A percentile compares a stretch with the other conserved stretches of the same genome.
Evolutionary conservation across 2,888 invertebrate genomes (phyloP).

Genomic region (Ecdyonurus torrentis): DNA sequence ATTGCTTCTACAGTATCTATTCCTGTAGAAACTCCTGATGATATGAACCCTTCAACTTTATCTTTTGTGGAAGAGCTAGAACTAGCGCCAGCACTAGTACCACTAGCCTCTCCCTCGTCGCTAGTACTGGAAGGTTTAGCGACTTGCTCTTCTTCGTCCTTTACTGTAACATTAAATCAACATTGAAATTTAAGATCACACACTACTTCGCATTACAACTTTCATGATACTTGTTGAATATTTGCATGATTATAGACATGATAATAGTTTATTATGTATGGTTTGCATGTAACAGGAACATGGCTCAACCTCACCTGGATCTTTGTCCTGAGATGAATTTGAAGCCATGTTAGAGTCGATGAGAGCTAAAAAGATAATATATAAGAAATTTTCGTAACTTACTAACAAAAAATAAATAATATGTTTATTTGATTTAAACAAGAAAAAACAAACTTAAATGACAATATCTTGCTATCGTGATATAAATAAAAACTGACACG

Average conservation of each 20-base stretch:
- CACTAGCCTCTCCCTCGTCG: background rate
- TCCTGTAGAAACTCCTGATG: constrained; percentile 18
- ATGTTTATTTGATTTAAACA: no score
- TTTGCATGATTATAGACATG: no score
- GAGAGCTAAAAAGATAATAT: background rate
- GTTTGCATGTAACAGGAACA: no score
- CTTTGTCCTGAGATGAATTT: background rate
- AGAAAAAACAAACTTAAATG: no score
- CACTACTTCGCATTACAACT: no score
- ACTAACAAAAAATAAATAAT: no score
- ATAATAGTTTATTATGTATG: no score
- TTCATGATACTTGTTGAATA: no score
- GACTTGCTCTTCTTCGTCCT: background rate
- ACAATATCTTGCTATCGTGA: no score
- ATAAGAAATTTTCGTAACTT: no score
- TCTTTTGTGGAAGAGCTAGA: background rate
- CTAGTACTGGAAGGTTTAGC: background rate
- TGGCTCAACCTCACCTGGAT: background rate
- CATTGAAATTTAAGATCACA: no score
- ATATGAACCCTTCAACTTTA: background rate
- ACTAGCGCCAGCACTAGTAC: background rate
- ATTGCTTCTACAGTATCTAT: constrained; percentile 42
- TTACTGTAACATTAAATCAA: background rate
- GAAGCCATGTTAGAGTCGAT: background rate
- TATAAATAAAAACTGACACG: no score